Evolutionary conservation across 2,797 vertebrate genomes (phyloP).

Genomic region (Crypturellus tataupa): DNA sequence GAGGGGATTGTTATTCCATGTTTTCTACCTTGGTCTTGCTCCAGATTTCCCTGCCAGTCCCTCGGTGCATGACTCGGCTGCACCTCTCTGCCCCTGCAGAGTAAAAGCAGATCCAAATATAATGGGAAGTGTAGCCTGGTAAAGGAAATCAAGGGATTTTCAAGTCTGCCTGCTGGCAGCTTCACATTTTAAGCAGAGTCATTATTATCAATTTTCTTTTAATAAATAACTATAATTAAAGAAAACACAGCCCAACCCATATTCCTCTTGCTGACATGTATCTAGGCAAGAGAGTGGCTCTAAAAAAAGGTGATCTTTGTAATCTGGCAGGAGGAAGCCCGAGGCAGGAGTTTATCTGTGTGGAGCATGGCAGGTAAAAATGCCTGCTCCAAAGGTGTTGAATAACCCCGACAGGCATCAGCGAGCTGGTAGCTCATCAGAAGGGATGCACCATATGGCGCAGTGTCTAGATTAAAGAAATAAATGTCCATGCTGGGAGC

Average conservation of each 20-base stretch:
- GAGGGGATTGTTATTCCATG: not conserved
- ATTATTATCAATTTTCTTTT: slow-evolving; percentile 47
- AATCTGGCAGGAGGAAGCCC: slow-evolving; percentile 3
- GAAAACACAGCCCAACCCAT: not conserved
- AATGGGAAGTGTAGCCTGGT: not conserved
- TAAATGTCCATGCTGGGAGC: not conserved
- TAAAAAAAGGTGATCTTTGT: not conserved
- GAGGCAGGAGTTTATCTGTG: not conserved
- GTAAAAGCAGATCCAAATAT: not conserved
- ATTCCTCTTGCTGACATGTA: not conserved
- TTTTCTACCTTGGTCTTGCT: not conserved
- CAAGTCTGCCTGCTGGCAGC: not conserved
- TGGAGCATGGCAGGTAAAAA: slow-evolving; percentile 20
- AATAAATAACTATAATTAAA: slow-evolving; percentile 30
- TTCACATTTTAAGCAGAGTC: not conserved
- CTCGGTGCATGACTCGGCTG: rapidly evolving
- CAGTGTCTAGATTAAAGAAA: not conserved
- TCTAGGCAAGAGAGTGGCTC: not conserved
- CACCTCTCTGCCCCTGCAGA: not conserved
- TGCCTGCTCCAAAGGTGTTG: not conserved
- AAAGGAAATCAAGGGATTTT: not conserved
- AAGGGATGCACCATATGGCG: not conserved
- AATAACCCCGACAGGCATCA: not conserved
- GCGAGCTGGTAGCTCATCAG: slow-evolving; percentile 30
- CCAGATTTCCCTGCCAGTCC: not conserved